Conservation (phyloP, 2,888 invertebrate species). For the Rhopalosiphum nymphaeae region DNA sequence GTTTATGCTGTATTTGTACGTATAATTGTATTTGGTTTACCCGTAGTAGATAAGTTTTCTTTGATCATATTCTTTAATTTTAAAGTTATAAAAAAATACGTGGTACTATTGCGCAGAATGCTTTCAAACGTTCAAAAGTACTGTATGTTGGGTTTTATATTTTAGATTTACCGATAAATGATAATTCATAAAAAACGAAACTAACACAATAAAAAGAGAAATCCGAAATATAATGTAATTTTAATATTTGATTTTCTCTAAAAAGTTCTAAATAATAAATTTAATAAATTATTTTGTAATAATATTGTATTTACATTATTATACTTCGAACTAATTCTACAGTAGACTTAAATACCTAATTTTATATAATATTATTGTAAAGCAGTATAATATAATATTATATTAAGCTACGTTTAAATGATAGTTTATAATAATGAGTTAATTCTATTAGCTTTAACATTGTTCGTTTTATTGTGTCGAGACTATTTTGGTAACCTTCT, state of each 20-base stretch:
- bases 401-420: not conserved
- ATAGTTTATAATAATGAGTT: not conserved
- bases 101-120: not conserved
- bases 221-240: not conserved
- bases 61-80: constrained; percentile 4
- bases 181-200: not conserved
- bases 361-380: not conserved
- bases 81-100: not conserved
- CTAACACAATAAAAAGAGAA: not conserved
- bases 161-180: not conserved
- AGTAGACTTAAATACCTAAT: not conserved
- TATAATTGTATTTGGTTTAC: not conserved
- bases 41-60: not conserved
- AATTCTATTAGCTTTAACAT: not conserved
- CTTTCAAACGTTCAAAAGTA: not conserved
- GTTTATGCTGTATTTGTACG: not conserved
- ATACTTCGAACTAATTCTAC: not conserved
- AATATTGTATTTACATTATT: not conserved
- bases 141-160: not conserved
- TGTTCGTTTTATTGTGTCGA: not conserved
- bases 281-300: too few species aligned
- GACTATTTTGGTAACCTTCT: not conserved
- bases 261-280: not conserved
- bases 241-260: not conserved
- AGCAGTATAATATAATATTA: not conserved